Conservation (phyloP, 2,113 vertebrate genomes). For the Apistogramma diplotaenia region DNA sequence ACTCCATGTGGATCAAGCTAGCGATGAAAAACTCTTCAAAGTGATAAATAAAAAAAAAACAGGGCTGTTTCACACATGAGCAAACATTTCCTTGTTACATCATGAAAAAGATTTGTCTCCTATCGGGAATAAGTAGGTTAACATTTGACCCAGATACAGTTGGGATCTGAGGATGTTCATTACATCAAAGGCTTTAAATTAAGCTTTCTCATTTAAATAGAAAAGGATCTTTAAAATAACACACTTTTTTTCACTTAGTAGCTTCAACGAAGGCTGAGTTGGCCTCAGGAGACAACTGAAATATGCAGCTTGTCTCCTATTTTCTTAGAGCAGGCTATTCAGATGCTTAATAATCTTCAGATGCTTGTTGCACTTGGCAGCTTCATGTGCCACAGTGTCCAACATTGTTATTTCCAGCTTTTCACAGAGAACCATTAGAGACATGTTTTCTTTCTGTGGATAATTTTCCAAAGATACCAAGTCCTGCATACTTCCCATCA, state of each 20-base stretch:
- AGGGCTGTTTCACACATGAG: constrained; percentile 49
- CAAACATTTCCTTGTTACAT: constrained; percentile 56
- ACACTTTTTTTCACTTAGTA: not conserved
- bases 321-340: not conserved
- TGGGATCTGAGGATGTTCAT: constrained; percentile 17
- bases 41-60: constrained; percentile 64
- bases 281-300: constrained; percentile 8
- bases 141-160: constrained; percentile 59
- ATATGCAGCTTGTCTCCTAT: not conserved
- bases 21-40: constrained; percentile 60
- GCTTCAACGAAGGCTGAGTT: not conserved
- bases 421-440: not conserved
- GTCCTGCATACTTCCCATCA: not conserved
- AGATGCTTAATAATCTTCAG: not conserved
- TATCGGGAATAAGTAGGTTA: constrained; percentile 54
- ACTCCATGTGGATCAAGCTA: constrained; percentile 48
- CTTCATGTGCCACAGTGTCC: not conserved
- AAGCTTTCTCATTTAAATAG: constrained; percentile 31
- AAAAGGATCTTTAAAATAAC: constrained; percentile 24
- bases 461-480: not conserved
- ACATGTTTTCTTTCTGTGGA: not conserved
- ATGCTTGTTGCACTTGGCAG: not conserved
- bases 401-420: not conserved
- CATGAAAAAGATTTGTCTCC: constrained; percentile 63
- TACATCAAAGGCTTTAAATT: constrained; percentile 54